Evolutionary conservation across 2,797 vertebrate species (phyloP), one percentile per base, ranked within the genome.

Genomic region (Eulemur albifrons): DNA sequence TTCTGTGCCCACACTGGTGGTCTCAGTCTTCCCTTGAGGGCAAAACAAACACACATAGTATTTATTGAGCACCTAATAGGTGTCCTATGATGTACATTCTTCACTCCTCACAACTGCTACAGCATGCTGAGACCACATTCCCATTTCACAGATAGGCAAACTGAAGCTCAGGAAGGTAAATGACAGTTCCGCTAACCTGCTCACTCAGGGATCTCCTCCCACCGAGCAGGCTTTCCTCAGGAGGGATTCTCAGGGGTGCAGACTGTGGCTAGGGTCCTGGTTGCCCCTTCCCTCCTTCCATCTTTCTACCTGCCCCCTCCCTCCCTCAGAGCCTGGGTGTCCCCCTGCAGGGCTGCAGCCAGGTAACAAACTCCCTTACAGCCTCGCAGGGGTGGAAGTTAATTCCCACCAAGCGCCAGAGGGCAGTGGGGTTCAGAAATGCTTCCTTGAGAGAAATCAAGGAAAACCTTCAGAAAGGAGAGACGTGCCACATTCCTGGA

Each of bases 61-160:
- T 7, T 48, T 35, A 45, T 0, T 6, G 69, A 95, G 50, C n/a
- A 18, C 18, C 27, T 82, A 59, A 18, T n/a, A 30, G 72, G 48
- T 59, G 30, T 25, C 17, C 72, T 25, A 17, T 18, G 2, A 9
- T 38, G 35, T 32, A 12, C 7, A 18, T 27, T 50, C 14, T n/a
- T 63, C n/a, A 4, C 30, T 27, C 20, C 27, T 63, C 25, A 7
- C 43, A 50, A 23, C 40, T 48, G 35, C n/a, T 54, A 2, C 48
- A n/a, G 40, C 76, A 43, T 8, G 43, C 17, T 6, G 45, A 89
- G 59, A 50, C 75, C 52, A 52, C 69, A 52, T n/a, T 13, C 52
- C 61, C 80, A 35, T 70, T 86, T 25, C 80, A 65, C 54, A 69
- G 82, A 59, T 13, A 48, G 40, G 69, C 70, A 93, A 93, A 48